Conservation (phyloP, 2,797 vertebrate genomes). For the Rhinogobio ventralis region DNA sequence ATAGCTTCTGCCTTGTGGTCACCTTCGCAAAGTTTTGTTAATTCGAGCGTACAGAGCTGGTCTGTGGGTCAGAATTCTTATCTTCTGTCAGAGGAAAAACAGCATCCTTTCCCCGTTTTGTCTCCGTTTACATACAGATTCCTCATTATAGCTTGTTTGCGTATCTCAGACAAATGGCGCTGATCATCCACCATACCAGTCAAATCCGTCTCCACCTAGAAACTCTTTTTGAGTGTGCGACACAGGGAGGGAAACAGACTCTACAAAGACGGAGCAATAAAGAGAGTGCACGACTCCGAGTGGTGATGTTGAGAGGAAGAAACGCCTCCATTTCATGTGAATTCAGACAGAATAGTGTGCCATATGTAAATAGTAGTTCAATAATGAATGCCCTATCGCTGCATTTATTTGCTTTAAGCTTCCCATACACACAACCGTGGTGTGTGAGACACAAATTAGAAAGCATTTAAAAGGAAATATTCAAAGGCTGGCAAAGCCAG, state of each 20-base stretch:
- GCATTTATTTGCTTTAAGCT: conserved; percentile 88
- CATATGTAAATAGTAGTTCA: conserved; percentile 83
- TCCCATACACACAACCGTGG: conserved; percentile 75
- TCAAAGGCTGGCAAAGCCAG: conserved; percentile 80
- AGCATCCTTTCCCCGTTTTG: background rate
- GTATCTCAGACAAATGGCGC: conserved; percentile 12
- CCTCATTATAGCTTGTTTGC: conserved; percentile 3
- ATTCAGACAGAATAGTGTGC: conserved; percentile 81
- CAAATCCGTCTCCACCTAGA: background rate
- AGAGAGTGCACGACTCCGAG: conserved; percentile 58
- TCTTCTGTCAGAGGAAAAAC: background rate
- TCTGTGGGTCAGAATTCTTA: background rate
- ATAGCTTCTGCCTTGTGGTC: conserved; percentile 62
- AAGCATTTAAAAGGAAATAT: conserved; percentile 88
- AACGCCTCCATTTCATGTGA: conserved; percentile 76
- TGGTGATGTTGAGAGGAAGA: conserved; percentile 59
- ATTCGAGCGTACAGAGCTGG: background rate
- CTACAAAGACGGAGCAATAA: conserved; percentile 59
- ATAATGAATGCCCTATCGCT: conserved; percentile 83
- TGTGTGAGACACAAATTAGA: conserved; percentile 83
- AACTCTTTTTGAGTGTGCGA: background rate
- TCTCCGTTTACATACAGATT: background rate
- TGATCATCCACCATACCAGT: conserved; percentile 19
- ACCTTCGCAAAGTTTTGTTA: conserved; percentile 8
- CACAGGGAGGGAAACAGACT: conserved; percentile 26